A percentile compares a stretch with the other conserved stretches of the same genome.
Evolutionary conservation across 1,140 invertebrate genomes (phyloP).

Genomic region (Mizuhopecten yessoensis): DNA sequence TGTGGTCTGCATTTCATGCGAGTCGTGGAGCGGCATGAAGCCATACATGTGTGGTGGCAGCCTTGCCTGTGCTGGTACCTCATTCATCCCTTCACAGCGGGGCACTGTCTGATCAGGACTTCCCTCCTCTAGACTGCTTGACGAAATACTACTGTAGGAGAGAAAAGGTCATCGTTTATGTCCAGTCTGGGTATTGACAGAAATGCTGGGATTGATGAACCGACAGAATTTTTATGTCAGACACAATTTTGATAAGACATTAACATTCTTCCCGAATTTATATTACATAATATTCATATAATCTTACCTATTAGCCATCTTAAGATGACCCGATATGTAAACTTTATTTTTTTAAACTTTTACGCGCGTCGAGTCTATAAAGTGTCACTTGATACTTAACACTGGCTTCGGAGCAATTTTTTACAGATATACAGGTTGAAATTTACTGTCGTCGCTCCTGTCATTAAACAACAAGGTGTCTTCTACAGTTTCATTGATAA

Average conservation of each 20-base stretch:
- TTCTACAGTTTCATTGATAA: not conserved
- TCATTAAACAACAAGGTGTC: not conserved
- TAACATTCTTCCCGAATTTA: no score
- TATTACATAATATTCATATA: no score
- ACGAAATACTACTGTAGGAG: constrained; percentile 70
- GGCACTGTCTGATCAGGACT: constrained; percentile 76
- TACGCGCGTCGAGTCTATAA: not conserved
- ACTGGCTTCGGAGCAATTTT: not conserved
- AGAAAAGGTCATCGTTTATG: no score
- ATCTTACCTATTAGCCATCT: no score
- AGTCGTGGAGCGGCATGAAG: constrained; percentile 71
- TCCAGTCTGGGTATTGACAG: no score
- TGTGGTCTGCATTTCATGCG: constrained; percentile 75
- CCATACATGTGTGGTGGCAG: constrained; percentile 65
- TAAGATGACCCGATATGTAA: no score
- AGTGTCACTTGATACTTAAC: not conserved
- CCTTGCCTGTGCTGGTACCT: constrained; percentile 47
- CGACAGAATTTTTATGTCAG: no score
- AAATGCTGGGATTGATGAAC: no score
- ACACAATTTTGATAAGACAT: no score
- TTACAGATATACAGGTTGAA: not conserved
- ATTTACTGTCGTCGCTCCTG: not conserved
- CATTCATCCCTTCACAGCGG: constrained; percentile 54
- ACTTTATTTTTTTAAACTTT: no score
- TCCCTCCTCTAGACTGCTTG: constrained; percentile 75